Evolutionary conservation across 1,140 invertebrate genomes (phyloP).

Genomic region (Ylistrum balloti): DNA sequence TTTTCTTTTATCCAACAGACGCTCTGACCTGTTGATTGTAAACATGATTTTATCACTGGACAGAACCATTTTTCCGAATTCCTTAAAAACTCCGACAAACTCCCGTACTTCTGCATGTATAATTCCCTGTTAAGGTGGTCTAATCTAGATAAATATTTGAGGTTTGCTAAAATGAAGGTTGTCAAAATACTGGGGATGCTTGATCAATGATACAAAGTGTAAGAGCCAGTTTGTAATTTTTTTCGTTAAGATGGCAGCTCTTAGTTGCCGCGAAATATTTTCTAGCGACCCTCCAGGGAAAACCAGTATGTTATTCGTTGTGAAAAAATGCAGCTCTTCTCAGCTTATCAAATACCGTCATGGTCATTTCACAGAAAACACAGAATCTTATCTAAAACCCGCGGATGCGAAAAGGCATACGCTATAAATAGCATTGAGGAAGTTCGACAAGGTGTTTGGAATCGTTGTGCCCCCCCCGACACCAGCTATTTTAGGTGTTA

Average conservation of each 20-base stretch:
- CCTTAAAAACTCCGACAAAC: too few relatives aligned
- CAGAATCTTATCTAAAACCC: slow-evolving; percentile 6
- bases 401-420: slow-evolving; percentile 7
- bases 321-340: neutral
- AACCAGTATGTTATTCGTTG: neutral
- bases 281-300: neutral
- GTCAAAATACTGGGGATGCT: neutral
- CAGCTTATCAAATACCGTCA: neutral
- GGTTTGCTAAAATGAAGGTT: neutral
- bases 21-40: too few relatives aligned
- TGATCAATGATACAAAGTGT: neutral
- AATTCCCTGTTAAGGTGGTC: neutral
- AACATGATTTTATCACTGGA: too few relatives aligned
- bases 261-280: slow-evolving; percentile 10
- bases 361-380: slow-evolving; percentile 38
- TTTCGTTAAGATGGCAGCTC: neutral
- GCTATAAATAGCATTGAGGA: neutral
- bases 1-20: too few relatives aligned
- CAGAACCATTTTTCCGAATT: too few relatives aligned
- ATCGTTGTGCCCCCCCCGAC: neutral
- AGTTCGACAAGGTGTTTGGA: neutral
- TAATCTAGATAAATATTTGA: neutral
- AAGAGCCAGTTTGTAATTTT: neutral
- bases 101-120: too few relatives aligned
- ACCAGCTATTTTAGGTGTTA: neutral